A percentile compares a stretch with the other conserved stretches of the same genome.
phyloP scores from a whole-genome alignment of 2,797 vertebrate genomes.

The Enteromius thamalakanensis region DNA sequence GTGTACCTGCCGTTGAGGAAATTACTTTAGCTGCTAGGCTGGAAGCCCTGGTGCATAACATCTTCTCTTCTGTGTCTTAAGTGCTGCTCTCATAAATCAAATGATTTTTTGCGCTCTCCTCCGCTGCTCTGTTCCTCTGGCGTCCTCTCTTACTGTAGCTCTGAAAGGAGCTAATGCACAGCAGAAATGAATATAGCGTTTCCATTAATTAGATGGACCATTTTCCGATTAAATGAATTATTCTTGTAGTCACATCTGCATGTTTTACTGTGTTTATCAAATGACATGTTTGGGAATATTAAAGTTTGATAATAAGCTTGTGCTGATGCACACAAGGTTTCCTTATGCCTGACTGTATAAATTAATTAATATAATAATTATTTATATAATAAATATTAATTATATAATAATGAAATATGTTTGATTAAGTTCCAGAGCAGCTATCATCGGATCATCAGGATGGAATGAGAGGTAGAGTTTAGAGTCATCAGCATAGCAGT shows the following conservation, averaged over 20 bases:
- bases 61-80: conserved; percentile 33
- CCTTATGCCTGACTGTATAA: background rate
- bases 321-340: background rate
- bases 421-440: background rate
- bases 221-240: background rate
- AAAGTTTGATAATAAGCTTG: background rate
- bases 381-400: too few relatives aligned
- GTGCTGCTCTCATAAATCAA: conserved; percentile 37
- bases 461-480: too few relatives aligned
- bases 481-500: too few relatives aligned
- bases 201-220: conserved; percentile 7
- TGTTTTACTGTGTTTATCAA: background rate
- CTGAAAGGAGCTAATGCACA: background rate
- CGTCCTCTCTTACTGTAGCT: background rate
- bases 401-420: background rate
- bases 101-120: background rate
- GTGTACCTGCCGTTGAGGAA: conserved; percentile 30
- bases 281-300: background rate
- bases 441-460: too few relatives aligned
- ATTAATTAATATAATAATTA: too few relatives aligned
- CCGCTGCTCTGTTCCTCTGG: background rate
- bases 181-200: background rate
- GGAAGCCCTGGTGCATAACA: conserved; percentile 9
- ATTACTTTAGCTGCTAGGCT: conserved; percentile 32
- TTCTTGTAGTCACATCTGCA: background rate